Percentiles rank a stretch among this genome's conserved stretches.
phyloP scores from a whole-genome alignment of 2,113 vertebrate species.

The Silurus asotus region DNA sequence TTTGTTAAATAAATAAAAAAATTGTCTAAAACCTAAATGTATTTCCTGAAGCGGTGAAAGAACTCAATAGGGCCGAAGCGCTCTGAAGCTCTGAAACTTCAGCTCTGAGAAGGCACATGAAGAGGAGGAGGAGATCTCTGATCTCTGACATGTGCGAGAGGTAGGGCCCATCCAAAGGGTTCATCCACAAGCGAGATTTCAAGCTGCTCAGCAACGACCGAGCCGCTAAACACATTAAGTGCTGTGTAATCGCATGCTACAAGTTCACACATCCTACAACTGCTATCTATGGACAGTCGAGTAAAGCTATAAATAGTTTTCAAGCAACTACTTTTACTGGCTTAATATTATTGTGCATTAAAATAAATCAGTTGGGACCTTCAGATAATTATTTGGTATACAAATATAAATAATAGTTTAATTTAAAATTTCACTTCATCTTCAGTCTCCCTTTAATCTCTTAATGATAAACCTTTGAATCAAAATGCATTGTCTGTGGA shows the following conservation, averaged over 20 bases:
- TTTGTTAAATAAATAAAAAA: not conserved
- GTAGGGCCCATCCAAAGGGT: conserved; percentile 35
- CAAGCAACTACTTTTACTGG: not conserved
- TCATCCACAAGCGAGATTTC: not conserved
- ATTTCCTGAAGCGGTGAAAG: not conserved
- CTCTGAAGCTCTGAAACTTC: not conserved
- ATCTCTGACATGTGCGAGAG: conserved; percentile 58
- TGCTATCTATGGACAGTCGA: conserved; percentile 28
- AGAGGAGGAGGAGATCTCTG: conserved; percentile 22
- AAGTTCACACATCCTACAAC: conserved; percentile 12
- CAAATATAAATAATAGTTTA: not conserved
- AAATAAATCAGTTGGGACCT: not conserved
- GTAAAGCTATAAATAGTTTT: conserved; percentile 27
- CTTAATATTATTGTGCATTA: not conserved
- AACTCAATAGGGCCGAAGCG: not conserved
- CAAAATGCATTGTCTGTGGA: not conserved
- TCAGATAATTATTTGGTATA: no score
- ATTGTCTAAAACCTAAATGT: not conserved
- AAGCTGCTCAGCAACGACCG: conserved; percentile 22
- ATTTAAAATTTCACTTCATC: not conserved
- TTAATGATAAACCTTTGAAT: not conserved
- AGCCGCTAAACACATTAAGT: not conserved
- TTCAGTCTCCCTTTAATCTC: not conserved
- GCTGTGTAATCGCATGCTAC: conserved; percentile 5
- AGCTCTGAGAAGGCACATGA: not conserved